A percentile compares a stretch with the other conserved stretches of the same genome.
These are phyloP conservation scores for Tenthredo amoena DNA, from an alignment of 2,888 invertebrate species.

Conservation along the genomic window DNA sequence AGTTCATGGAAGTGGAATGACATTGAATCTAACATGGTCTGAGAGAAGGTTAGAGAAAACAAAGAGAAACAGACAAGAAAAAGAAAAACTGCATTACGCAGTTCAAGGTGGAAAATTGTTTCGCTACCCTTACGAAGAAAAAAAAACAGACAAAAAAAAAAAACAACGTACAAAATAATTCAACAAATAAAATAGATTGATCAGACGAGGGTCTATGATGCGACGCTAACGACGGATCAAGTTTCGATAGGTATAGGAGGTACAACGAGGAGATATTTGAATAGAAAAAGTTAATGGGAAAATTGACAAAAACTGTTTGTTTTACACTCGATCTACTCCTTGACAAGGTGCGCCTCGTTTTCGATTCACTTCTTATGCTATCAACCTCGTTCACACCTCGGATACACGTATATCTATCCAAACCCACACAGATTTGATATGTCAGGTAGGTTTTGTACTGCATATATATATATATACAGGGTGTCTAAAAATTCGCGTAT, in stretches of 20 bases:
- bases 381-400: neutral
- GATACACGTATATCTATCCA: neutral
- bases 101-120: neutral
- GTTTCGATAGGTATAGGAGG: neutral
- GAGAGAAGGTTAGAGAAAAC: neutral
- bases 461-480: too few species aligned
- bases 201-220: neutral
- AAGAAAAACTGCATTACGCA: neutral
- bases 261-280: neutral
- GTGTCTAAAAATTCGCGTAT: too few species aligned
- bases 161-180: neutral
- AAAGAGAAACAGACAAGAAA: neutral
- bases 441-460: too few species aligned
- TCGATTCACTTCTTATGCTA: neutral
- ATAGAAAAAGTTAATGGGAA: conserved; percentile 20
- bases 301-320: conserved; percentile 12
- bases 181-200: neutral
- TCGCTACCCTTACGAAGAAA: too few species aligned
- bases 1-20: neutral
- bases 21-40: neutral
- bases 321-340: neutral
- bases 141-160: neutral
- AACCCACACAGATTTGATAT: too few species aligned
- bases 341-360: neutral
- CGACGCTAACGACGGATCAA: neutral